Evolutionary conservation across 2,888 invertebrate species (phyloP).

Genomic region (Scaptomyza caliginosa): DNA sequence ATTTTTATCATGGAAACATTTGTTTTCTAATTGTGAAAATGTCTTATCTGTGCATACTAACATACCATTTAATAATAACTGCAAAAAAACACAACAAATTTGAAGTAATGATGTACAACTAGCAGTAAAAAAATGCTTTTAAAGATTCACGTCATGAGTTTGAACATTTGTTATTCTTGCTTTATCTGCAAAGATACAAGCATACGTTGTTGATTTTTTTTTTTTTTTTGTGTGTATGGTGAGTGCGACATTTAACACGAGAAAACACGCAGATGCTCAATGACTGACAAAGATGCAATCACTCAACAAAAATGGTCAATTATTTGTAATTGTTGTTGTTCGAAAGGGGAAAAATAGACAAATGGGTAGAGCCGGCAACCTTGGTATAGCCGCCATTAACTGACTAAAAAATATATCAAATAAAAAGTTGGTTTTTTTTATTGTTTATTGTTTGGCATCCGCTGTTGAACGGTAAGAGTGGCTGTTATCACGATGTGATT

Average conservation of each 20-base stretch:
- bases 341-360: not conserved
- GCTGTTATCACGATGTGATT: conserved; percentile 17
- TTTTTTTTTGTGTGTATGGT: conserved; percentile 23
- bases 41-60: conserved; percentile 3
- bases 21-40: conserved; percentile 9
- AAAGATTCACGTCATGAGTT: conserved; percentile 34
- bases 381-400: conserved; percentile 3
- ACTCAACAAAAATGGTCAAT: conserved; percentile 40
- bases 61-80: not conserved
- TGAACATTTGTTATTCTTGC: conserved; percentile 26
- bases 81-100: conserved; percentile 14
- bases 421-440: conserved; percentile 31
- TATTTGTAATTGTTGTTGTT: conserved; percentile 39
- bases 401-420: conserved; percentile 36
- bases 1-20: conserved; percentile 4
- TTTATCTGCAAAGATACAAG: conserved; percentile 38
- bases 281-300: conserved; percentile 54
- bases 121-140: conserved; percentile 10
- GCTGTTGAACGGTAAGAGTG: conserved; percentile 3
- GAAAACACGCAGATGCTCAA: conserved; percentile 39
- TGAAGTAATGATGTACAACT: conserved; percentile 1
- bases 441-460: conserved; percentile 3
- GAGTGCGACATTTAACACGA: conserved; percentile 63
- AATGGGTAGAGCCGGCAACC: conserved; percentile 1
- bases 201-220: no score